phyloP scores from a whole-genome alignment of 2,113 vertebrate genomes.

The Bufo bufo region DNA sequence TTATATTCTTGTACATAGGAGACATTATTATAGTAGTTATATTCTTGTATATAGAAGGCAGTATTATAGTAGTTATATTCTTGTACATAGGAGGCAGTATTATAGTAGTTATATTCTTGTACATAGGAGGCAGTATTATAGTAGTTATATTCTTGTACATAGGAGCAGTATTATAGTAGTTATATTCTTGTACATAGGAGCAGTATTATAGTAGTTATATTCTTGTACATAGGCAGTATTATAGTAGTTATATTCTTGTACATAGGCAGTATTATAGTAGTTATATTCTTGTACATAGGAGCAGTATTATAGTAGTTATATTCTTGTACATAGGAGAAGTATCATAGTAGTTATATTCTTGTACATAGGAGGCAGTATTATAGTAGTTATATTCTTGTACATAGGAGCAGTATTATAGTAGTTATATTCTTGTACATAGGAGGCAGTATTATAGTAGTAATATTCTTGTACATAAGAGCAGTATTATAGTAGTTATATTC shows the following conservation, averaged over 20 bases:
- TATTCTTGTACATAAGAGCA: no score
- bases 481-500: neutral
- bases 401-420: no score
- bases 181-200: neutral
- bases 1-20: neutral
- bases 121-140: neutral
- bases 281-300: constrained; percentile 3
- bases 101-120: constrained; percentile 15
- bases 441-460: no score
- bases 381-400: neutral
- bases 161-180: neutral
- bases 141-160: constrained; percentile 2
- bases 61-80: constrained; percentile 23
- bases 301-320: constrained; percentile 4
- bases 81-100: neutral
- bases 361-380: no score
- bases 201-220: constrained; percentile 10
- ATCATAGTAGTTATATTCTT: no score
- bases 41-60: constrained; percentile 3
- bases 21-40: neutral
- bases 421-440: neutral
- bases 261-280: neutral
- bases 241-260: constrained; percentile 4
- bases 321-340: neutral
- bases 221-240: constrained; percentile 17